Conservation (phyloP, 1,140 invertebrate species). For the Dreissena rostriformis region DNA sequence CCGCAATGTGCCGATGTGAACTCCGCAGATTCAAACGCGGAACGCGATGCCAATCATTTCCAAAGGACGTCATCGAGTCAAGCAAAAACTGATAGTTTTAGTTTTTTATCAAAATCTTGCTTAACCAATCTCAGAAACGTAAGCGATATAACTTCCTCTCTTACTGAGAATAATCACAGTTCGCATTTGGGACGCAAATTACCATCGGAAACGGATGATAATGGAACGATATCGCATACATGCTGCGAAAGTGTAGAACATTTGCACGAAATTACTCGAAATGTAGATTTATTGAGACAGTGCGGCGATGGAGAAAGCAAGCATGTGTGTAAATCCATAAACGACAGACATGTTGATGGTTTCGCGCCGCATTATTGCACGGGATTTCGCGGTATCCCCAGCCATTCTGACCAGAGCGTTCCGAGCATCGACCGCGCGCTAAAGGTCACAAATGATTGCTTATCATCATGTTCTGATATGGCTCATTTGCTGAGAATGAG, state of each 20-base stretch:
- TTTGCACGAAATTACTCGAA: background rate
- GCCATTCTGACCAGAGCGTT: no score
- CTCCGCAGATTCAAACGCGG: background rate
- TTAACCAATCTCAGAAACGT: no score
- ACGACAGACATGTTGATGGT: background rate
- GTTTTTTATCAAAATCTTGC: no score
- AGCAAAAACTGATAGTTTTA: no score
- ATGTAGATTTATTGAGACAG: constrained; percentile 1
- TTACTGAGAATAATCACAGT: no score
- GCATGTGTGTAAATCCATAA: background rate
- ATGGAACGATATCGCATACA: no score
- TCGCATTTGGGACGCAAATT: no score
- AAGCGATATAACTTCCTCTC: no score
- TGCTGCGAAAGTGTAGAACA: background rate
- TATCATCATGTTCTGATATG: background rate
- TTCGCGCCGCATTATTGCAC: background rate
- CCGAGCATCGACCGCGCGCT: background rate
- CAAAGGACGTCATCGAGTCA: no score
- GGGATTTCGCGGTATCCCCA: background rate
- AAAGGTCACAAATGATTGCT: background rate
- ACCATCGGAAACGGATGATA: no score
- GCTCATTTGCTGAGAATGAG: background rate
- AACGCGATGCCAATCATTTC: background rate
- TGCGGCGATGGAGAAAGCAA: background rate
- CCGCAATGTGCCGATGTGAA: background rate